These are phyloP conservation scores for Drosophila tristis DNA, from an alignment of 1,140 invertebrate genomes.

Conservation along the genomic window DNA sequence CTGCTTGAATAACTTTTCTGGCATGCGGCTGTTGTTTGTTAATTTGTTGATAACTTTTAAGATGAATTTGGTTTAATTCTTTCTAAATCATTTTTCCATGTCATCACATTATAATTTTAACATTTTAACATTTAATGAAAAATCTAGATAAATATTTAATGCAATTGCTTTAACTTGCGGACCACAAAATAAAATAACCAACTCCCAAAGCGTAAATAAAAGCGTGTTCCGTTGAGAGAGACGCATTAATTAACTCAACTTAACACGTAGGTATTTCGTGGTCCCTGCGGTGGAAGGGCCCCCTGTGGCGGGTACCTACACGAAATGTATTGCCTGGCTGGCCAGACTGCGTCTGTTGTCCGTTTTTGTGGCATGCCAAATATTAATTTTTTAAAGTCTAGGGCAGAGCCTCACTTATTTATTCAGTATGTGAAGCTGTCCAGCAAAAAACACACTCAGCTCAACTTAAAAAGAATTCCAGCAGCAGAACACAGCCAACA, in stretches of 20 bases:
- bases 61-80: too few species aligned
- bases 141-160: too few species aligned
- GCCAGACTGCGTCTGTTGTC: conserved; percentile 7
- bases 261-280: conserved; percentile 54
- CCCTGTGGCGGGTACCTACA: conserved; percentile 41
- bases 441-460: conserved; percentile 33
- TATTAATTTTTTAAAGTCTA: too few species aligned
- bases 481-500: too few species aligned
- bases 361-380: conserved; percentile 14
- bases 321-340: conserved; percentile 66
- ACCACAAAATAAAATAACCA: conserved; percentile 30
- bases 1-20: too few species aligned
- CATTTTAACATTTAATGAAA: too few species aligned
- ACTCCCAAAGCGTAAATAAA: conserved; percentile 20
- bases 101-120: too few species aligned
- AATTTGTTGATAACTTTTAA: too few species aligned
- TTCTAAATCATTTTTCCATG: too few species aligned
- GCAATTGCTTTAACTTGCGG: background rate
- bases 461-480: conserved; percentile 66
- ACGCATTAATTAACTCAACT: conserved; percentile 72
- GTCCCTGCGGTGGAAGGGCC: conserved; percentile 13
- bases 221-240: conserved; percentile 46
- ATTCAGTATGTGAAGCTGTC: conserved; percentile 60
- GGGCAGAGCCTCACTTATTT: conserved; percentile 20
- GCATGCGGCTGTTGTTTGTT: too few species aligned